Conservation (phyloP, 2,797 vertebrate genomes). For the Siniperca scherzeri region DNA sequence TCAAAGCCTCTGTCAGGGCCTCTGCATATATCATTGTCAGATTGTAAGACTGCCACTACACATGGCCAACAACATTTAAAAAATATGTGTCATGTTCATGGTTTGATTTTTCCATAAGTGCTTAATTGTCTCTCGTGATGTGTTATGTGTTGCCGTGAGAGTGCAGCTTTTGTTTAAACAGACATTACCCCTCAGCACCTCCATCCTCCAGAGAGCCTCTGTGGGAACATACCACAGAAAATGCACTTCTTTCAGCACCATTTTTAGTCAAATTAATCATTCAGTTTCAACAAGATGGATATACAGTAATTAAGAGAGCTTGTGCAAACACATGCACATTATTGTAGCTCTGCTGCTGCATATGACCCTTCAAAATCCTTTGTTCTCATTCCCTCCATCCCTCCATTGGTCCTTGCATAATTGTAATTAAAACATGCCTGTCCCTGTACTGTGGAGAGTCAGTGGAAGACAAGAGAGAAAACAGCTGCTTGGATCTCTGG, state of each 20-base stretch:
- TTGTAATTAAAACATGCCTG: slow-evolving; percentile 64
- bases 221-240: slow-evolving; percentile 14
- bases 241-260: slow-evolving; percentile 8
- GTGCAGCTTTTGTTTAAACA: slow-evolving; percentile 26
- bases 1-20: slow-evolving; percentile 48
- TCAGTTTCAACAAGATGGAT: slow-evolving; percentile 20
- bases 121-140: slow-evolving; percentile 18
- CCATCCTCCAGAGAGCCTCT: slow-evolving; percentile 10
- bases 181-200: slow-evolving; percentile 23
- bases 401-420: slow-evolving; percentile 40
- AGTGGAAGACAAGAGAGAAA: slow-evolving; percentile 40
- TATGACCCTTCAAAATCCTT: slow-evolving; percentile 57
- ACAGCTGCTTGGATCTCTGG: slow-evolving; percentile 66
- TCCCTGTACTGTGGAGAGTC: slow-evolving; percentile 20
- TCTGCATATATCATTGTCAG: slow-evolving; percentile 10
- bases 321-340: slow-evolving; percentile 17
- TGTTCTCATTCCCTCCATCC: slow-evolving; percentile 33
- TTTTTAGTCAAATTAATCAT: slow-evolving; percentile 26
- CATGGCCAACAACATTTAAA: background rate
- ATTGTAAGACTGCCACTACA: slow-evolving; percentile 1
- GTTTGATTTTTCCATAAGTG: slow-evolving; percentile 20
- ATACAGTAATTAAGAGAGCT: slow-evolving; percentile 43
- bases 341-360: slow-evolving; percentile 4
- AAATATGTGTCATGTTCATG: background rate
- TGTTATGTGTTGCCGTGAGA: background rate